Conservation (phyloP, 2,888 invertebrate genomes). For the Fragum fragum region DNA sequence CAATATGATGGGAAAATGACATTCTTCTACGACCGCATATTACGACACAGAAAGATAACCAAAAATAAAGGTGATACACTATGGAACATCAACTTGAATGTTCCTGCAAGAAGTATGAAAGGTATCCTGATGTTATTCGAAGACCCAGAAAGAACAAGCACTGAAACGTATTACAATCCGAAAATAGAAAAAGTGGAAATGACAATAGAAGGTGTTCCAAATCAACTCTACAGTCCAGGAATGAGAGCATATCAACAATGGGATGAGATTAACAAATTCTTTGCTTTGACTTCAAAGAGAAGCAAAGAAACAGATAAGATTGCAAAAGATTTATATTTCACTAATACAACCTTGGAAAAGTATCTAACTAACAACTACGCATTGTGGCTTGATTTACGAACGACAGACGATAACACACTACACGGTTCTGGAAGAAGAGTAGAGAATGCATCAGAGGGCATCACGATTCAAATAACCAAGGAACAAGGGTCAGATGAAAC, state of each 20-base stretch:
- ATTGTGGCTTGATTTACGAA: conserved; percentile 56
- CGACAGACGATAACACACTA: conserved; percentile 56
- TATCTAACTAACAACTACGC: conserved; percentile 47
- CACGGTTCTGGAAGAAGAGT: conserved; percentile 60
- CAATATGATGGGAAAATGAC: conserved; percentile 38
- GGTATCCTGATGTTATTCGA: conserved; percentile 65
- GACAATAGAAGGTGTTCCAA: conserved; percentile 65
- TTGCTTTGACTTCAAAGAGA: conserved; percentile 34
- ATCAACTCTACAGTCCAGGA: conserved; percentile 67
- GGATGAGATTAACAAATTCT: conserved; percentile 61
- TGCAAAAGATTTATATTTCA: conserved; percentile 40
- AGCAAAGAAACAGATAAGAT: conserved; percentile 34
- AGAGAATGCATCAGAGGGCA: conserved; percentile 57
- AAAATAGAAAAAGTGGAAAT: conserved; percentile 60
- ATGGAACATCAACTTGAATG: conserved; percentile 66
- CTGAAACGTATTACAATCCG: conserved; percentile 56
- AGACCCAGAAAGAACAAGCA: conserved; percentile 37
- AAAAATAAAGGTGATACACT: conserved; percentile 61
- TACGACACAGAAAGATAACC: conserved; percentile 53
- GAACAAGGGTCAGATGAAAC: conserved; percentile 30
- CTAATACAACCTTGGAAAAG: conserved; percentile 39
- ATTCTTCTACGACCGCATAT: conserved; percentile 60
- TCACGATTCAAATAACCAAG: conserved; percentile 62
- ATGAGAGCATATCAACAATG: conserved; percentile 64
- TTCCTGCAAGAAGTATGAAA: conserved; percentile 63